A percentile compares a stretch with the other conserved stretches of the same genome.
Evolutionary conservation across 64 coral and sea anemone species (phyloP).

Genomic region (Stichodactyla mertensii): DNA sequence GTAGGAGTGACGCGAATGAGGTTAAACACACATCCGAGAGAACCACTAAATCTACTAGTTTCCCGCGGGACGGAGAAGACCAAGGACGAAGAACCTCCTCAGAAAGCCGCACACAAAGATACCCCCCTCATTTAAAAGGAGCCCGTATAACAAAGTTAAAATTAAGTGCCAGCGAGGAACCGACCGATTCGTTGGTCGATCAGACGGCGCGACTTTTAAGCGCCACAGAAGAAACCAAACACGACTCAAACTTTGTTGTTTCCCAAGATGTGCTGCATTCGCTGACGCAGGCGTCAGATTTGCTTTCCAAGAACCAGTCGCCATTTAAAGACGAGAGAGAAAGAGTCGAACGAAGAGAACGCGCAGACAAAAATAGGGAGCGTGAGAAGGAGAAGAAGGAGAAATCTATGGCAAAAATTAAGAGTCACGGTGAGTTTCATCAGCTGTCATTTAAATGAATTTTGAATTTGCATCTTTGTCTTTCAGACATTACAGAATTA

Average conservation of each 20-base stretch:
- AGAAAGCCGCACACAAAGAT: constrained; percentile 30
- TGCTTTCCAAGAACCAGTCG: constrained; percentile 54
- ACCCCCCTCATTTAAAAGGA: constrained; percentile 45
- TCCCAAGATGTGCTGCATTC: constrained; percentile 81
- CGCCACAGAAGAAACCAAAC: constrained; percentile 58
- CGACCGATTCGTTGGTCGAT: constrained; percentile 71
- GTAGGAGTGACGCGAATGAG: constrained; percentile 3
- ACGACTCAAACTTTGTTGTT: constrained; percentile 44
- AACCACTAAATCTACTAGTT: constrained; percentile 48
- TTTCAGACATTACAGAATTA: neutral
- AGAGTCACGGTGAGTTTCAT: constrained; percentile 15
- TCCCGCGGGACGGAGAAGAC: constrained; percentile 70
- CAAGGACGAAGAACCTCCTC: constrained; percentile 25
- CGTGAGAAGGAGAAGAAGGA: constrained; percentile 17
- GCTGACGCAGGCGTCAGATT: constrained; percentile 69
- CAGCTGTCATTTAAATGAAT: neutral
- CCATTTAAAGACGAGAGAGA: constrained; percentile 61
- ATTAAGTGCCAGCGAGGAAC: constrained; percentile 63
- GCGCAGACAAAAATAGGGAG: constrained; percentile 5
- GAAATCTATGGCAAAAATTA: constrained; percentile 16
- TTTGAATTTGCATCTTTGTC: neutral
- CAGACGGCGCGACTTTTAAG: constrained; percentile 67
- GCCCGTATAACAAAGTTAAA: constrained; percentile 85
- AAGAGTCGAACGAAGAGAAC: constrained; percentile 49
- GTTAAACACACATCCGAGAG: constrained; percentile 29